A percentile compares a stretch with the other conserved stretches of the same genome.
phyloP scores from a whole-genome alignment of 2,888 invertebrate species.

The Drosophila pegasa region DNA sequence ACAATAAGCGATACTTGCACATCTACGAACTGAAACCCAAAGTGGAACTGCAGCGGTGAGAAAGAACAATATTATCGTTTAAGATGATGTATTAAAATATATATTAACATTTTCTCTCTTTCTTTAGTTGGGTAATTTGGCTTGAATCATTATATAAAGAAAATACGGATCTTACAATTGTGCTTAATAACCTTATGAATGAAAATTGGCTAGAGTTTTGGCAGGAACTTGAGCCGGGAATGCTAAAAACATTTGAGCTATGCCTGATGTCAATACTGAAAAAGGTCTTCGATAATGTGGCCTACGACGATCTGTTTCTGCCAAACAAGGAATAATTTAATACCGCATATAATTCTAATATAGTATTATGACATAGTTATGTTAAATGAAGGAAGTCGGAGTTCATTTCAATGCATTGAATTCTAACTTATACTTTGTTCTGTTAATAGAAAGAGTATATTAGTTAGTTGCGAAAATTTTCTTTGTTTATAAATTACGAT shows the following conservation, averaged over 20 bases:
- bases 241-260: constrained; percentile 14
- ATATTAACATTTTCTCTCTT: neutral
- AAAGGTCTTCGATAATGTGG: constrained; percentile 44
- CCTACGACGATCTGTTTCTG: constrained; percentile 67
- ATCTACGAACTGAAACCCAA: constrained; percentile 50
- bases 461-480: no score
- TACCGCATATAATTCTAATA: neutral
- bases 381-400: no score
- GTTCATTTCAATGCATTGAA: no score
- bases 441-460: no score
- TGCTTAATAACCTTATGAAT: constrained; percentile 45
- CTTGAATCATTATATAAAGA: constrained; percentile 54
- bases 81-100: neutral
- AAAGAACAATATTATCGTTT: neutral
- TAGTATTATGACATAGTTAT: no score
- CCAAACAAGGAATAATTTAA: constrained; percentile 1
- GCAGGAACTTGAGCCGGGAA: constrained; percentile 49
- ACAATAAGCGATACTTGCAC: constrained; percentile 59
- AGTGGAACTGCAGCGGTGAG: constrained; percentile 63
- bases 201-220: constrained; percentile 64
- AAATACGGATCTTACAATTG: constrained; percentile 56
- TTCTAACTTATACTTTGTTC: no score
- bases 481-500: no score
- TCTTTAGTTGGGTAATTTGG: constrained; percentile 51
- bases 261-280: constrained; percentile 40